Percentiles rank a stretch among this genome's conserved stretches.
Evolutionary conservation across 2,113 vertebrate species (phyloP).

Genomic region (Phrynosoma blainvillii): DNA sequence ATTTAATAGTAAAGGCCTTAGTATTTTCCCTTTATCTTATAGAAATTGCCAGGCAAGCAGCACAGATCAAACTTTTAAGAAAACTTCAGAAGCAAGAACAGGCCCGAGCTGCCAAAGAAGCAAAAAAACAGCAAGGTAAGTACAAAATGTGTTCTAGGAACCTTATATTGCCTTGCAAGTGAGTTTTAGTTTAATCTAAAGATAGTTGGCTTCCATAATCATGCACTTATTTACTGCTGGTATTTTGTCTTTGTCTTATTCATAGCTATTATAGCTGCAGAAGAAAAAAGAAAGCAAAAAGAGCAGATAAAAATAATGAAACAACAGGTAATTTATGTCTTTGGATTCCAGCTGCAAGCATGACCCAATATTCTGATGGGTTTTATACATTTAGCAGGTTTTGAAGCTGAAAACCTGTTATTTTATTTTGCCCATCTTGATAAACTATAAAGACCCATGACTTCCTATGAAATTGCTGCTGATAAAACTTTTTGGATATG

Average conservation of each 20-base stretch:
- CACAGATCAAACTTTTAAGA: slow-evolving; percentile 93
- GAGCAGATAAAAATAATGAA: slow-evolving; percentile 96
- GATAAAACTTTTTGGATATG: neutral
- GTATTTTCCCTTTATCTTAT: slow-evolving; percentile 61
- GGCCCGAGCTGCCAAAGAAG: slow-evolving; percentile 92
- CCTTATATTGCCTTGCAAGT: neutral
- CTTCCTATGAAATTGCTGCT: neutral
- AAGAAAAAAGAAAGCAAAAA: slow-evolving; percentile 93
- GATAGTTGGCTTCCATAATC: slow-evolving; percentile 11
- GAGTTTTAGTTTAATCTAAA: slow-evolving; percentile 4
- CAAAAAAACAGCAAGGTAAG: slow-evolving; percentile 91
- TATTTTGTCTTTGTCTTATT: slow-evolving; percentile 58
- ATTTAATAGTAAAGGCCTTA: slow-evolving; percentile 22
- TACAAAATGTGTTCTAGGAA: slow-evolving; percentile 22
- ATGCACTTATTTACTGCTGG: slow-evolving; percentile 42
- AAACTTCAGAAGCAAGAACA: slow-evolving; percentile 95
- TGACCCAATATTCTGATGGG: neutral
- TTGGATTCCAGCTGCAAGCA: neutral
- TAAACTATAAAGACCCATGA: neutral
- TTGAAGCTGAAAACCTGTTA: neutral
- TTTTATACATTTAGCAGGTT: neutral
- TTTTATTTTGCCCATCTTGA: neutral
- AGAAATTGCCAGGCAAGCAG: slow-evolving; percentile 96
- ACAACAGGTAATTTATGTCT: slow-evolving; percentile 86
- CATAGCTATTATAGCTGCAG: slow-evolving; percentile 92